Conservation (phyloP, 2,113 vertebrate species). For the Ameiurus melas region DNA sequence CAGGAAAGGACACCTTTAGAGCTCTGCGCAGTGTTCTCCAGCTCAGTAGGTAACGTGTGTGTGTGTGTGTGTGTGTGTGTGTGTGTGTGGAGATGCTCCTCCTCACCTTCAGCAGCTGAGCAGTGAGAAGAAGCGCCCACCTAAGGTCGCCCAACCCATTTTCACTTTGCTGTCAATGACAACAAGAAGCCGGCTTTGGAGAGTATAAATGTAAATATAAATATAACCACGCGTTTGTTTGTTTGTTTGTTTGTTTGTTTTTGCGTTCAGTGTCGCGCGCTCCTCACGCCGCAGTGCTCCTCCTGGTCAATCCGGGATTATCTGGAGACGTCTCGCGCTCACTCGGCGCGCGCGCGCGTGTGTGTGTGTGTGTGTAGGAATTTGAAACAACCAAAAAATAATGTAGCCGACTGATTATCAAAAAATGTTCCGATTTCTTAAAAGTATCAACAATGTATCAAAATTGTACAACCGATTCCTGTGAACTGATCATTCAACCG, state of each 20-base stretch:
- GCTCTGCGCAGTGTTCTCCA: not conserved
- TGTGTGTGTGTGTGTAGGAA: not conserved
- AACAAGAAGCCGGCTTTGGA: not conserved
- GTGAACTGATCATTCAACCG: too few relatives aligned
- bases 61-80: not conserved
- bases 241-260: not conserved
- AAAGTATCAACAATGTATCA: not conserved
- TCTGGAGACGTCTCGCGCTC: not conserved
- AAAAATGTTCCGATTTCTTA: not conserved
- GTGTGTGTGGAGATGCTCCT: conserved; percentile 12
- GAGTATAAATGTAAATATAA: not conserved
- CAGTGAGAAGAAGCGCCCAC: not conserved
- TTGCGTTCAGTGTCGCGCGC: not conserved
- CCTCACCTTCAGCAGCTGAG: conserved; percentile 29
- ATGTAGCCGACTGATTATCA: too few relatives aligned
- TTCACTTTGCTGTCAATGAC: not conserved
- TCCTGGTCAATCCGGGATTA: not conserved
- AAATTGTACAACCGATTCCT: not conserved
- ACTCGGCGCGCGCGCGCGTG: not conserved
- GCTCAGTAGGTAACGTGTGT: not conserved
- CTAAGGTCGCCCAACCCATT: not conserved
- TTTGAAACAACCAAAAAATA: not conserved
- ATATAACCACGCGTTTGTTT: not conserved
- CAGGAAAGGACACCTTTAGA: not conserved
- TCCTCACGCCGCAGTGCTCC: not conserved